phyloP scores from a whole-genome alignment of 2,888 invertebrate genomes.

The Scaptomyza tumidula region DNA sequence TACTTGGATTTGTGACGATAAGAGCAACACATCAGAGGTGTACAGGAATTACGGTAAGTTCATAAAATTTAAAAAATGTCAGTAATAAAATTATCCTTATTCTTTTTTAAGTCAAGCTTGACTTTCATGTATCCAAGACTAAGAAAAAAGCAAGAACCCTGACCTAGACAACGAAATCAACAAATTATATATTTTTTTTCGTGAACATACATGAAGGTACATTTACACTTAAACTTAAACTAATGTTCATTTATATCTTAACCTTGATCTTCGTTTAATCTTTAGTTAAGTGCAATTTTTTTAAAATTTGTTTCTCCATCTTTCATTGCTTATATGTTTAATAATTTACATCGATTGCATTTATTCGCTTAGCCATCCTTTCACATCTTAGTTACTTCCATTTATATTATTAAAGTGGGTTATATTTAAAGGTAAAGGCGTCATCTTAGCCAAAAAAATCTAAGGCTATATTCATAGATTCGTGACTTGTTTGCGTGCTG shows the following conservation, averaged over 20 bases:
- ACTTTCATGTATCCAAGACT: no score
- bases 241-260: background rate
- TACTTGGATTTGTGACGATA: constrained; percentile 10
- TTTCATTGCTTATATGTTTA: background rate
- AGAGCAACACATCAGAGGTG: background rate
- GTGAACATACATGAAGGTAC: no score
- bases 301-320: background rate
- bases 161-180: constrained; percentile 30
- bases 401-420: constrained; percentile 60
- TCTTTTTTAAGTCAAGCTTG: no score
- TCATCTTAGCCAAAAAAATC: constrained; percentile 45
- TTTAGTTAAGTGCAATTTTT: background rate
- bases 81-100: no score
- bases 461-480: constrained; percentile 37
- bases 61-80: background rate
- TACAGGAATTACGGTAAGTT: constrained; percentile 27
- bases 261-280: background rate
- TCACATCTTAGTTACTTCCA: constrained; percentile 21
- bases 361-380: constrained; percentile 38
- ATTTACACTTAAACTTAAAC: background rate
- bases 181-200: background rate
- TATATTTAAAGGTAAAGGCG: constrained; percentile 62
- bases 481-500: constrained; percentile 74
- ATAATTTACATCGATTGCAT: constrained; percentile 23
- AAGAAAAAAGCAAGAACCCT: background rate